Percentiles rank a stretch among this genome's conserved stretches.
phyloP scores from a whole-genome alignment of 2,888 invertebrate species.

The Ashinkailepas kermadecensis region DNA sequence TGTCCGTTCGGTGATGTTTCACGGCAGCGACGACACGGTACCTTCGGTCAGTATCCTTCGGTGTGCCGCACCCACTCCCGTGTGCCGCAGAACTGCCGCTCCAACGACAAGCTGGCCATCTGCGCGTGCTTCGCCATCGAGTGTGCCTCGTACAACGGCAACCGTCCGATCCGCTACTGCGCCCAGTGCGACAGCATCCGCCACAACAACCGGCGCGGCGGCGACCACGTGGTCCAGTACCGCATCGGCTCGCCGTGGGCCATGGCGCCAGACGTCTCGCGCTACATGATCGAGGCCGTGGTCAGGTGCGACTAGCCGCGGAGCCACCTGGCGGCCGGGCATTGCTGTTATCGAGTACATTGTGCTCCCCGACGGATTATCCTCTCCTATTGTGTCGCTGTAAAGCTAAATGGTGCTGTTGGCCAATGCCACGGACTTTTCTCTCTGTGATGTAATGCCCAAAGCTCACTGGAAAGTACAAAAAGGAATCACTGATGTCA shows the following conservation, averaged over 20 bases:
- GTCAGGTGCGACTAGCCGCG: slow-evolving; percentile 56
- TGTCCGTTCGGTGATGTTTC: too few relatives aligned
- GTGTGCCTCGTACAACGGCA: slow-evolving; percentile 92
- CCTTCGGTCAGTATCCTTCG: too few relatives aligned
- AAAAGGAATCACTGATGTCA: too few relatives aligned
- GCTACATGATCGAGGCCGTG: slow-evolving; percentile 88
- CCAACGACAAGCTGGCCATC: slow-evolving; percentile 81
- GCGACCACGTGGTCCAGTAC: slow-evolving; percentile 83
- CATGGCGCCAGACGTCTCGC: slow-evolving; percentile 83
- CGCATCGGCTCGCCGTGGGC: slow-evolving; percentile 79
- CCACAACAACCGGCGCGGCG: slow-evolving; percentile 77
- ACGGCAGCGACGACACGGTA: too few relatives aligned
- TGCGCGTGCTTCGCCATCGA: slow-evolving; percentile 95
- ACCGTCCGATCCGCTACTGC: slow-evolving; percentile 91
- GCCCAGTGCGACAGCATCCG: slow-evolving; percentile 80
- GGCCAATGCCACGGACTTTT: too few relatives aligned
- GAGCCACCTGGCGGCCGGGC: too few relatives aligned
- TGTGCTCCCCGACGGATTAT: too few relatives aligned
- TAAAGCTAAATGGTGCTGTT: too few relatives aligned
- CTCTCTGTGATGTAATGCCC: too few relatives aligned
- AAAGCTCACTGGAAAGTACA: too few relatives aligned
- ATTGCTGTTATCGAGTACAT: too few relatives aligned
- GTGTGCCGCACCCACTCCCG: not conserved
- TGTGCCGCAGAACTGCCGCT: slow-evolving; percentile 70
- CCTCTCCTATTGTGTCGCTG: too few relatives aligned